phyloP scores from a whole-genome alignment of 2,888 invertebrate species.

The Zygaena filipendulae region DNA sequence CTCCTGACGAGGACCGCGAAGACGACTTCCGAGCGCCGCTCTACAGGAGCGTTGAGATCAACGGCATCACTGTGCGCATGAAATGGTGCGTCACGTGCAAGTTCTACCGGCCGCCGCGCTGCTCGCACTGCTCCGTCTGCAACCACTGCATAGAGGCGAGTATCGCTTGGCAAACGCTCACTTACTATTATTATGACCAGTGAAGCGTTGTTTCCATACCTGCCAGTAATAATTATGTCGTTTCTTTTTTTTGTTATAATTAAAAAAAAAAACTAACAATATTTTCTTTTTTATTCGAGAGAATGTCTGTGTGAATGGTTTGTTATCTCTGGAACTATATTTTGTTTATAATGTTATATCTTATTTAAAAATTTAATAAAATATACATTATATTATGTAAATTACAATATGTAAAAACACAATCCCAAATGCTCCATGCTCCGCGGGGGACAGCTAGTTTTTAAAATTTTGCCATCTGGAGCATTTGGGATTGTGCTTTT shows the following conservation, averaged over 20 bases:
- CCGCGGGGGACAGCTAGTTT: too few relatives aligned
- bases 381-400: too few relatives aligned
- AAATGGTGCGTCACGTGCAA: slow-evolving; percentile 99
- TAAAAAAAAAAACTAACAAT: too few relatives aligned
- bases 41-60: slow-evolving; percentile 97
- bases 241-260: not conserved
- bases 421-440: too few relatives aligned
- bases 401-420: too few relatives aligned
- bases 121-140: slow-evolving; percentile 99
- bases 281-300: too few relatives aligned
- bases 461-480: too few relatives aligned
- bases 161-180: slow-evolving; percentile 4
- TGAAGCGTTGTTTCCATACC: not conserved
- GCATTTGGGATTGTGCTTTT: too few relatives aligned
- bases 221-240: not conserved
- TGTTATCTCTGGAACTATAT: too few relatives aligned
- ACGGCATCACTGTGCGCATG: slow-evolving; percentile 98
- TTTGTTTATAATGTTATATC: too few relatives aligned
- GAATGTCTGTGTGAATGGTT: too few relatives aligned
- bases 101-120: slow-evolving; percentile 98
- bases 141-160: slow-evolving; percentile 97
- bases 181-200: not conserved
- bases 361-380: too few relatives aligned
- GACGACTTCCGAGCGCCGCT: slow-evolving; percentile 97
- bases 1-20: slow-evolving; percentile 96